Base-by-base conservation (phyloP, 2,888 invertebrate genomes). In the Sminthurinus aureus region DNA sequence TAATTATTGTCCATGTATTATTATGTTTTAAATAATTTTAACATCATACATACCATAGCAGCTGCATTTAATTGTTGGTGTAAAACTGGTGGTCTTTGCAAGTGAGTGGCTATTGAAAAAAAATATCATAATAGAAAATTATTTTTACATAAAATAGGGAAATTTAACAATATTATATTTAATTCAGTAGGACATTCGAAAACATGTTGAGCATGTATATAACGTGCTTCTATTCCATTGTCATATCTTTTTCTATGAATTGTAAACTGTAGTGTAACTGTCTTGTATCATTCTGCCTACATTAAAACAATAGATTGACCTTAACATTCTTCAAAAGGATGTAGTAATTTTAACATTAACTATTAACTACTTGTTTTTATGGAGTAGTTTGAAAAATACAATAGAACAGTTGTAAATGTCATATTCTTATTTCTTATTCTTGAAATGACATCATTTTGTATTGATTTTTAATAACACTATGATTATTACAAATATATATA, bases 41-140 rank as follows among this genome's bases (percentile, higher is more conserved):
- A 6, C 6, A 38, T 38, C 6, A 38, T 38, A 38, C 38, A 38
- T 38, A 38, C 87, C 75, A 86, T 85, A 64, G 88, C 88, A 76
- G 89, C 88, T 22, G 89, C 88, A 84, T 89, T 89, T 76, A 89
- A 84, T 85, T 90, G 93, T 90, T 91, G 91, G 71, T 91, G 91
- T 85, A 93, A 91, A 89, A 93, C 92, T 76, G 92, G 92, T 81
- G 92, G 91, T 88, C 92, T 91, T 89, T 92, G 92, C 86, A 92
- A 90, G 89, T 92, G 93, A 85, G 91, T 90, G 50, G 93, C 92
- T 93, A 87, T 38, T 38, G 11, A 84, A 85, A 82, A 52, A 52
- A 83, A 79, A 69, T 79, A 85, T 38, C 20, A 20, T 51, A 73
- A 81, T 73, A 26, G 38, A 38, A 76, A 76, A 82, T 50, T 2